Percentiles rank a stretch among this genome's conserved stretches.
These are phyloP conservation scores for Cnemophilus loriae DNA, from an alignment of 2,113 vertebrate genomes.

Conservation along the genomic window DNA sequence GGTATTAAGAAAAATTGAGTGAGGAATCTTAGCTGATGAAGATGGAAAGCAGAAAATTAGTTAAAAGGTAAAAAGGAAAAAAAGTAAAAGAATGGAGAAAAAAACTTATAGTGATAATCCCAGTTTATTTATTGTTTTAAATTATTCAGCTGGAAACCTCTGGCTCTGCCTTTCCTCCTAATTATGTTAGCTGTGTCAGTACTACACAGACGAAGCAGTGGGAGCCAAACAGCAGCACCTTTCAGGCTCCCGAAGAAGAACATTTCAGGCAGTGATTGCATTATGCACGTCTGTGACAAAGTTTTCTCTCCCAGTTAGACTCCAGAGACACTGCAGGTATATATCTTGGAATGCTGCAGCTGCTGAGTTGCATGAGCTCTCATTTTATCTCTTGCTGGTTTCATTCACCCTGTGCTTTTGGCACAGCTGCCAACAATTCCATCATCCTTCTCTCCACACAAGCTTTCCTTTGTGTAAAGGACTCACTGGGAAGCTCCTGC, in stretches of 20 bases:
- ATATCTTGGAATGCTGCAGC: not conserved
- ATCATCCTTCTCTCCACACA: not conserved
- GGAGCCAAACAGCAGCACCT: not conserved
- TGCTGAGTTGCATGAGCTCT: accelerated
- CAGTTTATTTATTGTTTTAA: not conserved
- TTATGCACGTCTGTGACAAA: not conserved
- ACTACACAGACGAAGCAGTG: not conserved
- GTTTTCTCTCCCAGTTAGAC: not conserved
- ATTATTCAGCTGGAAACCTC: not conserved
- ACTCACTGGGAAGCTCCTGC: not conserved
- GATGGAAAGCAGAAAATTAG: not conserved
- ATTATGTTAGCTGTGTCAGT: not conserved
- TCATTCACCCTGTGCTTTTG: not conserved
- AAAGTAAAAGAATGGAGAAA: not conserved
- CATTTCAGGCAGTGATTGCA: not conserved
- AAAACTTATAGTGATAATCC: not conserved
- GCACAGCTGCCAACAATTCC: not conserved
- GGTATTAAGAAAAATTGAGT: constrained; percentile 14
- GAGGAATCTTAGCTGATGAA: not conserved
- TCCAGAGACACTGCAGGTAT: accelerated
- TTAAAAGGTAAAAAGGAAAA: not conserved
- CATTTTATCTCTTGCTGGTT: not conserved
- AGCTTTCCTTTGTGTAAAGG: not conserved
- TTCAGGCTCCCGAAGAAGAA: not conserved
- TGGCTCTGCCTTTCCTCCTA: not conserved